phyloP scores from a whole-genome alignment of 35 echinoderm and acorn worm species.

The Heliocidaris tuberculata region DNA sequence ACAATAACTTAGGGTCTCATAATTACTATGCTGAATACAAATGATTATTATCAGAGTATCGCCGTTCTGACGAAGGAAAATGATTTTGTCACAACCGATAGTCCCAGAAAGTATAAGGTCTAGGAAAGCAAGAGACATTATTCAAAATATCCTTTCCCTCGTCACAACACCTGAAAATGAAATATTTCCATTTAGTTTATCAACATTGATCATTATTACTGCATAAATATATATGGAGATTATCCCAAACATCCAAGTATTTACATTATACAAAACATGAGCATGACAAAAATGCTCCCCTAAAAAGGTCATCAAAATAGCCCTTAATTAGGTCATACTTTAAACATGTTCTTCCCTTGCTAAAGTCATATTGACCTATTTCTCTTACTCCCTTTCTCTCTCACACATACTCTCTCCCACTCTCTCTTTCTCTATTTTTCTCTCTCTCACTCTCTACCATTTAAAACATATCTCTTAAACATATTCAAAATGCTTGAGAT shows the following conservation, averaged over 20 bases:
- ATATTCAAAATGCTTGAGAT: not conserved
- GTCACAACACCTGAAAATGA: not conserved
- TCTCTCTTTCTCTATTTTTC: not conserved
- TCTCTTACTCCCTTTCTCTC: not conserved
- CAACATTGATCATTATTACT: not conserved
- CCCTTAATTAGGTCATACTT: not conserved
- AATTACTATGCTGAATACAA: not conserved
- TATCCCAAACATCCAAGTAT: not conserved
- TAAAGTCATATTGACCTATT: not conserved
- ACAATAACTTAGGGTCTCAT: not conserved
- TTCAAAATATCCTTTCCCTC: not conserved
- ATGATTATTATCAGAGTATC: not conserved
- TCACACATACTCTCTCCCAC: not conserved
- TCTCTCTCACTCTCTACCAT: not conserved
- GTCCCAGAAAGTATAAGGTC: not conserved
- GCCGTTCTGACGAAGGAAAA: not conserved
- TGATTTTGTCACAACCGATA: not conserved
- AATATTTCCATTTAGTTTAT: not conserved
- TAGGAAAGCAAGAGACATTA: conserved; percentile 16
- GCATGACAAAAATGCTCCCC: conserved; percentile 15
- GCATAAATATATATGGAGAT: conserved; percentile 5
- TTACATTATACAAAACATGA: conserved; percentile 19
- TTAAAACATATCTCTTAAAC: not conserved
- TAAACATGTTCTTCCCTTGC: not conserved
- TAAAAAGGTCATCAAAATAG: not conserved